Evolutionary conservation across 2,113 vertebrate species (phyloP), one percentile per base, ranked within the genome.

Genomic region (Glaucomys volans): DNA sequence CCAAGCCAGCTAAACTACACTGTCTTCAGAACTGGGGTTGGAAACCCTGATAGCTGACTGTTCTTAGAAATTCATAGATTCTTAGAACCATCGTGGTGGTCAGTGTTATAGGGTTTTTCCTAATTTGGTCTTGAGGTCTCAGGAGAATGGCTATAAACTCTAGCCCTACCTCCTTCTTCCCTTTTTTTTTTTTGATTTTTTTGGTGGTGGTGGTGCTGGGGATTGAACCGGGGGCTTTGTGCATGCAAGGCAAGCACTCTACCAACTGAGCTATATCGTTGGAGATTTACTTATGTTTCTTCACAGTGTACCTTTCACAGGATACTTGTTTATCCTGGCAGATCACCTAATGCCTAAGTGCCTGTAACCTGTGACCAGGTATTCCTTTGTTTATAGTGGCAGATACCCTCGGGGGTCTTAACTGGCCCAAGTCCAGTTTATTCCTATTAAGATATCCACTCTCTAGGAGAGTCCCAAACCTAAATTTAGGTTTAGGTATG

Each of bases 21-120:
- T 82, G 26, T 30, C 40, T 95, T n/a, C 35, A 72, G 62, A 95
- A 50, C 37, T 24, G 54, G 57, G 71, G 28, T 20, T 59, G 10
- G 52, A 64, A 59, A 54, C 35, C 52, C 14, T 16, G 4, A 69
- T 11, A 64, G 50, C 47, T 18, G 16, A 40, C 79, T 77, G 1
- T 50, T 85, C 74, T 81, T 94, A 62, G n/a, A n/a, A 85, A 80
- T 88, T 76, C 71, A 57, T 69, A n/a, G n/a, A n/a, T n/a, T n/a
- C n/a, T n/a, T n/a, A n/a, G 54, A 84, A n/a, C 52, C 35, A 9
- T n/a, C n/a, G n/a, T 57, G 20, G 67, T 86, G 64, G 42, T 66
- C 35, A 82, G n/a, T 57, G 22, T 57, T 54, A 1, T 26, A 11
- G 28, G 13, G 17, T 64, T 80, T 17, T 26, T 74, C 66, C 64